Conservation (phyloP, 2,113 vertebrate genomes). For the Saccopteryx bilineata region DNA sequence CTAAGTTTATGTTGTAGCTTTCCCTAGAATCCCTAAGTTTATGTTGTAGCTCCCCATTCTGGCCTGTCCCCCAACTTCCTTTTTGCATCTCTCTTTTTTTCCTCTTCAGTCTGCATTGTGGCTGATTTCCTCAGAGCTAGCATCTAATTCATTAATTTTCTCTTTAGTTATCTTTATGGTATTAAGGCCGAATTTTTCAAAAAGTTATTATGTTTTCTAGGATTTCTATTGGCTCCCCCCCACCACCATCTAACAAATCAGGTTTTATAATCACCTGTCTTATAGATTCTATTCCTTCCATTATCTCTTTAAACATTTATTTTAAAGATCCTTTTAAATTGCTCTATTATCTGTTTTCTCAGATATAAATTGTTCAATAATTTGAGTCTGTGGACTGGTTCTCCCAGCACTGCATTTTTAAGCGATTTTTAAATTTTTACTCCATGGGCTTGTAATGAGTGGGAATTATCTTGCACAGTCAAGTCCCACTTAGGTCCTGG, state of each 20-base stretch:
- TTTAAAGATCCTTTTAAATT: constrained; percentile 26
- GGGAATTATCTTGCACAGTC: background rate
- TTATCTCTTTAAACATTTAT: constrained; percentile 37
- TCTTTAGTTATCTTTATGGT: background rate
- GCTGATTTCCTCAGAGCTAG: background rate
- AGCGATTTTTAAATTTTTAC: constrained; percentile 29
- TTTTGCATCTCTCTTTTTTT: background rate
- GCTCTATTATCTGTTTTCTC: background rate
- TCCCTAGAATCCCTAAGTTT: background rate
- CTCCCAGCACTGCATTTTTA: background rate
- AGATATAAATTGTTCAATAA: background rate
- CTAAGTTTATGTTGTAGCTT: background rate
- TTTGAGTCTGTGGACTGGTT: background rate
- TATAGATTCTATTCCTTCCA: background rate
- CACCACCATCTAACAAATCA: background rate
- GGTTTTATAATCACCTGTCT: constrained; percentile 9
- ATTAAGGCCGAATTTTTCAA: background rate
- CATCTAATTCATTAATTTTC: constrained; percentile 7
- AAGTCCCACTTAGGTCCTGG: background rate
- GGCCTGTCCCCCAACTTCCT: background rate
- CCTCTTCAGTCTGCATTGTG: background rate
- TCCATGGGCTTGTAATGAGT: background rate
- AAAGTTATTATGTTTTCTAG: constrained; percentile 35
- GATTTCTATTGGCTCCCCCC: constrained; percentile 5
- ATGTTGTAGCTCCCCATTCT: background rate